phyloP scores from a whole-genome alignment of 2,113 vertebrate species.

The Cyanistes caeruleus region DNA sequence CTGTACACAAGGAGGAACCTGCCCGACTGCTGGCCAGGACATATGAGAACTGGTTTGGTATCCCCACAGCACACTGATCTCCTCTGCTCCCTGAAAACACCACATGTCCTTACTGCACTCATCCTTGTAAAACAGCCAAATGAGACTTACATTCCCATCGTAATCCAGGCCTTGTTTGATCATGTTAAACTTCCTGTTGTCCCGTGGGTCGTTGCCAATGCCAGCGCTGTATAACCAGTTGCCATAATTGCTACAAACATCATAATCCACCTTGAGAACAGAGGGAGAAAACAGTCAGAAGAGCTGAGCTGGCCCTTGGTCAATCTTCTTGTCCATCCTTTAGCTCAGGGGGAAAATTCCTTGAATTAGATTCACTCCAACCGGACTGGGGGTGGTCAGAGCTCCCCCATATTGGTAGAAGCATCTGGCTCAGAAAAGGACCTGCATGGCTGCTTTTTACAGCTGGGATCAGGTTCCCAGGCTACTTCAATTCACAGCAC shows the following conservation, averaged over 20 bases:
- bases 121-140: background rate
- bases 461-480: background rate
- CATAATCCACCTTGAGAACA: constrained; percentile 77
- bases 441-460: background rate
- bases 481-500: background rate
- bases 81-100: background rate
- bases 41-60: background rate
- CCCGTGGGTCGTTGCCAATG: constrained; percentile 82
- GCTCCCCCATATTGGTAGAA: background rate
- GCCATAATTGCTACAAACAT: constrained; percentile 84
- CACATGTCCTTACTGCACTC: background rate
- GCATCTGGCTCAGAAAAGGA: background rate
- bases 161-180: constrained; percentile 86
- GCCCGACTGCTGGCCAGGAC: background rate
- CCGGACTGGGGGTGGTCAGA: background rate
- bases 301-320: background rate
- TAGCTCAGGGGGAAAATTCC: background rate
- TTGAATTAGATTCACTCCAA: background rate
- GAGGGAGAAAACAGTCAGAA: background rate
- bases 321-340: background rate
- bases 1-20: background rate
- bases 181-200: constrained; percentile 85
- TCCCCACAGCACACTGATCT: background rate
- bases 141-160: constrained; percentile 71
- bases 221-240: constrained; percentile 86